These are phyloP conservation scores for Bactericera cockerelli DNA, from an alignment of 1,140 invertebrate genomes.

Conservation along the genomic window DNA sequence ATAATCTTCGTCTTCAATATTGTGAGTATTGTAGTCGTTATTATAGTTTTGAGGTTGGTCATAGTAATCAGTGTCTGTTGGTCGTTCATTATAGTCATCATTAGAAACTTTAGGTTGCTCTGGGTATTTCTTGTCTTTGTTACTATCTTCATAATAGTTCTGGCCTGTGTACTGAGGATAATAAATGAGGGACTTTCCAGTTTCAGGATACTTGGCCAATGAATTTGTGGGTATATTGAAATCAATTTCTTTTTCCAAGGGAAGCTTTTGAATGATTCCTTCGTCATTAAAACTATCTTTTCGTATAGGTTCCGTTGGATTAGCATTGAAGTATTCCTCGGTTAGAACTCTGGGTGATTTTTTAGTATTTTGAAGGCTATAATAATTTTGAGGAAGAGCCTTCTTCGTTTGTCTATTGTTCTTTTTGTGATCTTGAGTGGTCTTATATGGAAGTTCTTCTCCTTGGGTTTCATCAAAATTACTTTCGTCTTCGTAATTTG, in stretches of 20 bases:
- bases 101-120: background rate
- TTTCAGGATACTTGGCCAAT: background rate
- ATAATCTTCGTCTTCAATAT: too few species aligned
- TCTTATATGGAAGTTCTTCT: too few species aligned
- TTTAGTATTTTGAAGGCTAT: background rate
- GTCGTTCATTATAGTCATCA: conserved; percentile 6
- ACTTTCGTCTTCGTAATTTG: too few species aligned
- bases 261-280: background rate
- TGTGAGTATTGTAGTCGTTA: too few species aligned
- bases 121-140: background rate
- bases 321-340: background rate
- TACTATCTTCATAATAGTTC: background rate
- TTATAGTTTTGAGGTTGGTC: background rate
- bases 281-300: background rate
- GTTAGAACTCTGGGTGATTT: background rate
- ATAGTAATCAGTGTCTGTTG: background rate
- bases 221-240: background rate
- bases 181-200: background rate
- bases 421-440: too few species aligned
- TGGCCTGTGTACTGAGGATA: background rate
- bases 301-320: background rate
- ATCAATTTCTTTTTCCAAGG: conserved; percentile 3
- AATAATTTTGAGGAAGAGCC: too few species aligned
- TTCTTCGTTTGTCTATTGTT: too few species aligned
- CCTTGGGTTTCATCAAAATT: too few species aligned